These are phyloP conservation scores for Arrhopalites spinosus DNA, from an alignment of 2,888 invertebrate genomes.

Conservation along the genomic window DNA sequence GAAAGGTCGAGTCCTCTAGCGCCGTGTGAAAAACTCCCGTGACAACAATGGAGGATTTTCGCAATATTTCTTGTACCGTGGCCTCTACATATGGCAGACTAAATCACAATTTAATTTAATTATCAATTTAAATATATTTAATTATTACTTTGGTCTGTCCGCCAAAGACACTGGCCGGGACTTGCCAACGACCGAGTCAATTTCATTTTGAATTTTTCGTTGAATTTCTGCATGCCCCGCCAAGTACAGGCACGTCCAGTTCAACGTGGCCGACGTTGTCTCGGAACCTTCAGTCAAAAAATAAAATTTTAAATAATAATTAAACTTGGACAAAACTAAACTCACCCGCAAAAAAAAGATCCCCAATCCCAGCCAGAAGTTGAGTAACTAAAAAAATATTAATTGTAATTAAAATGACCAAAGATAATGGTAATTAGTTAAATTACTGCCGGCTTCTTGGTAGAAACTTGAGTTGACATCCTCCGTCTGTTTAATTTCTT, in stretches of 20 bases:
- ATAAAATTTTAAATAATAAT: conserved; percentile 39
- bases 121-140: background rate
- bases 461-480: conserved; percentile 47
- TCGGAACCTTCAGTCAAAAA: conserved; percentile 48
- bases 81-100: conserved; percentile 33
- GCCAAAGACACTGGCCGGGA: conserved; percentile 6
- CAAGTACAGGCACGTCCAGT: conserved; percentile 56
- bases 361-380: conserved; percentile 33
- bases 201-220: conserved; percentile 56
- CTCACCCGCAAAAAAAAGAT: conserved; percentile 49
- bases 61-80: conserved; percentile 12
- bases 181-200: conserved; percentile 56
- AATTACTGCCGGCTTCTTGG: conserved; percentile 39
- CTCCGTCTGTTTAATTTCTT: conserved; percentile 44
- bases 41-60: conserved; percentile 8
- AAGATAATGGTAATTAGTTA: background rate
- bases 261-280: conserved; percentile 50
- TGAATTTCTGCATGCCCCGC: conserved; percentile 56
- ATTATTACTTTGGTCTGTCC: conserved; percentile 15
- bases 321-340: conserved; percentile 5
- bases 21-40: conserved; percentile 8
- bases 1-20: background rate
- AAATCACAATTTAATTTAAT: background rate
- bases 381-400: conserved; percentile 19
- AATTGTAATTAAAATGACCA: background rate